Percentiles rank a stretch among this genome's conserved stretches.
These are phyloP conservation scores for Mythimna albipuncta DNA, from an alignment of 2,888 invertebrate genomes.

Conservation along the genomic window DNA sequence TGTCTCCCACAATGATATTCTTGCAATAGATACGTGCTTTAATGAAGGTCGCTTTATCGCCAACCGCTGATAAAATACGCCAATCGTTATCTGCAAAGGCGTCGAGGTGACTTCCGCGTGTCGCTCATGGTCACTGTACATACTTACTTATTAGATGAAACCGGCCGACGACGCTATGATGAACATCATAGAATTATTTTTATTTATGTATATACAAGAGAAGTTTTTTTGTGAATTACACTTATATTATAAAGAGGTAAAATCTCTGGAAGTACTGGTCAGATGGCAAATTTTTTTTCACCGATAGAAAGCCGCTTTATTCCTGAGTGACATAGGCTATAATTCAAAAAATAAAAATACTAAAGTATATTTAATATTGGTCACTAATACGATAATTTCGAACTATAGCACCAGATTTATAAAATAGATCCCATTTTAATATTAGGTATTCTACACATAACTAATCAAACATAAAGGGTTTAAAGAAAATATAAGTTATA, in stretches of 20 bases:
- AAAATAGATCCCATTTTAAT: not conserved
- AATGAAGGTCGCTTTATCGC: constrained; percentile 65
- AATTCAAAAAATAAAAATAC: not conserved
- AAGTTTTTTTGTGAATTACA: too few relatives aligned
- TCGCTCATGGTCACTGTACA: constrained; percentile 78
- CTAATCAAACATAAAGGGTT: not conserved
- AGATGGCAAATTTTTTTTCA: too few relatives aligned
- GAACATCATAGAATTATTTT: constrained; percentile 7
- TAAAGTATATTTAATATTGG: not conserved
- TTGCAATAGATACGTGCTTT: constrained; percentile 76
- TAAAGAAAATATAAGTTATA: not conserved
- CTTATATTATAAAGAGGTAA: too few relatives aligned
- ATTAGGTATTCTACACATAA: not conserved
- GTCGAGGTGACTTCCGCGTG: constrained; percentile 86
- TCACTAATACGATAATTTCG: not conserved
- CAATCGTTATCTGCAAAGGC: constrained; percentile 80
- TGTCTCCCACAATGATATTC: constrained; percentile 72
- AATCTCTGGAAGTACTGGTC: too few relatives aligned
- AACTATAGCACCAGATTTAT: not conserved
- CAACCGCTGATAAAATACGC: constrained; percentile 63
- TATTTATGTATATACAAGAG: not conserved
- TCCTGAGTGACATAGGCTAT: too few relatives aligned
- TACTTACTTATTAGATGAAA: constrained; percentile 72
- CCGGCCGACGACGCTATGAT: constrained; percentile 12
- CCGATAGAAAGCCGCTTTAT: too few relatives aligned